Percentiles rank a stretch among this genome's conserved stretches.
These are phyloP conservation scores for Drosophila nebulosa DNA, from an alignment of 1,140 invertebrate genomes.

Conservation along the genomic window DNA sequence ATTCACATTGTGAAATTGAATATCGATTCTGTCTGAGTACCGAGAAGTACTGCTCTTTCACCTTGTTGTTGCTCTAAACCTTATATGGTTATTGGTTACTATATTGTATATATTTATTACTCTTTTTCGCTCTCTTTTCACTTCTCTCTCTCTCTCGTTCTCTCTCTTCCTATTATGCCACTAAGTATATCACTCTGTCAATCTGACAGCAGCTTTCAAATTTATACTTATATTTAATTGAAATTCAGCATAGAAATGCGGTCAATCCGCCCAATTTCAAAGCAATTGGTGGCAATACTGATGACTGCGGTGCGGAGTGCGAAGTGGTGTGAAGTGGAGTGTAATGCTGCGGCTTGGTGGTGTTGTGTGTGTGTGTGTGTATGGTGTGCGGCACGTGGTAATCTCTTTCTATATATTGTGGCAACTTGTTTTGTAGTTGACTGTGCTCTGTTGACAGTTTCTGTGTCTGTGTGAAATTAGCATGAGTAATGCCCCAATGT, in stretches of 20 bases:
- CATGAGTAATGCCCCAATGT: neutral
- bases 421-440: neutral
- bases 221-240: slow-evolving; percentile 1
- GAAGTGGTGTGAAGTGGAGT: neutral
- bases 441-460: neutral
- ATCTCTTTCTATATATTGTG: neutral
- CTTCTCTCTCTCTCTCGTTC: neutral
- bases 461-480: neutral
- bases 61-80: slow-evolving; percentile 19
- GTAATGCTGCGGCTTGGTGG: neutral
- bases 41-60: too few species aligned
- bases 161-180: slow-evolving; percentile 8
- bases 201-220: neutral
- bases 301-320: neutral
- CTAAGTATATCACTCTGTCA: slow-evolving; percentile 13
- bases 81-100: neutral
- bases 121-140: slow-evolving; percentile 2
- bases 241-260: slow-evolving; percentile 1
- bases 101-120: neutral
- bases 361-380: neutral
- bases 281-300: neutral
- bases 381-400: neutral
- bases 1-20: too few species aligned
- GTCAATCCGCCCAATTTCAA: slow-evolving; percentile 1
- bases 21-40: too few species aligned